These are phyloP conservation scores for Planiliza haematocheilus DNA, from an alignment of 2,113 vertebrate genomes.

Conservation along the genomic window DNA sequence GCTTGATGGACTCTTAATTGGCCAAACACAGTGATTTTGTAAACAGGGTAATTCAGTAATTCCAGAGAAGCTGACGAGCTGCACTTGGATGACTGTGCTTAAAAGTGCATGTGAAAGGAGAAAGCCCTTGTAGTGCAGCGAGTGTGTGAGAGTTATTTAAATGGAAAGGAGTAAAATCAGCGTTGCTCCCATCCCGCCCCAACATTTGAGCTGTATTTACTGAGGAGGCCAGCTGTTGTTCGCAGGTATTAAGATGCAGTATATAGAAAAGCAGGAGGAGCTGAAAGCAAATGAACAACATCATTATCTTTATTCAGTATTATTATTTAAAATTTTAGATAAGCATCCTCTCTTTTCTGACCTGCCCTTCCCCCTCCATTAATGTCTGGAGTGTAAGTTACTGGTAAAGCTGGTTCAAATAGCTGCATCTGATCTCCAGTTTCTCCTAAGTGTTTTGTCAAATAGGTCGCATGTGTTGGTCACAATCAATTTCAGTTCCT, in stretches of 20 bases:
- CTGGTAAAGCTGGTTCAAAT: not conserved
- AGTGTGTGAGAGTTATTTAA: not conserved
- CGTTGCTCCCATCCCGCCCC: no score
- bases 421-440: not conserved
- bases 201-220: not conserved
- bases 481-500: not conserved
- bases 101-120: not conserved
- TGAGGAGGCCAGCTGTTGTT: not conserved
- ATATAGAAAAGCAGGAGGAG: not conserved
- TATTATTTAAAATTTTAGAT: no score
- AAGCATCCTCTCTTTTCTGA: not conserved
- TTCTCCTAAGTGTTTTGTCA: not conserved
- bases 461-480: not conserved
- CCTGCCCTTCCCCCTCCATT: not conserved
- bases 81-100: slow-evolving; percentile 17
- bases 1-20: slow-evolving; percentile 42
- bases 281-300: not conserved
- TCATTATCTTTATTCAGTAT: no score
- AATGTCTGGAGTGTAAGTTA: not conserved
- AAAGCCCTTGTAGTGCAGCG: no score
- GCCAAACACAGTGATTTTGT: slow-evolving; percentile 37
- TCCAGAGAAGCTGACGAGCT: slow-evolving; percentile 38
- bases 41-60: slow-evolving; percentile 52
- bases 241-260: not conserved
- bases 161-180: not conserved